Base-by-base conservation (phyloP, 30 jellyfish, hydroid and myxozoan genomes). In the Aurelia aurita region DNA sequence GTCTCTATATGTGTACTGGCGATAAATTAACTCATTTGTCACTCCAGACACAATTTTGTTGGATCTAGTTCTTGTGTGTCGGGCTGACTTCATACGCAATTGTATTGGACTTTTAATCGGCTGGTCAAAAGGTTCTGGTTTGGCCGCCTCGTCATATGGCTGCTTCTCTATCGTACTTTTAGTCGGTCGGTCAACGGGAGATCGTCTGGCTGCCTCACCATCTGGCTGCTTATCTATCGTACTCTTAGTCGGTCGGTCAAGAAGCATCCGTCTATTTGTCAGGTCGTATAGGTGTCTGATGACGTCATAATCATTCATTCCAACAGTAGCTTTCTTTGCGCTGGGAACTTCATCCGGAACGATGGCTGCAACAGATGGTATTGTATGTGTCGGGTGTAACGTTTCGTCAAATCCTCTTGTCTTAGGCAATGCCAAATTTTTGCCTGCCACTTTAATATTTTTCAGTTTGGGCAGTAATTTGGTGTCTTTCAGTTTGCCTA, bases 291-390 rank as follows among this genome's bases (percentile, higher is more conserved):
- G 19, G 7, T 9, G 51, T 13, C 19, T 5, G 22, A 22, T 7
- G 58, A 23, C 31, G 49, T 13, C 25, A 19, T 2, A 6, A 12
- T 27, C 18, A 32, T 66, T 35, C 77, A 51, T 43, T 23, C 80
- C 90, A 14, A 67, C 32, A 16, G 26, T 31, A 0, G 93, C 58
- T 58, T 54, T 71, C 61, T 71, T 71, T 32, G 59, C 65, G 66
- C 73, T 83, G 7, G 93, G 93, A 7, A 83, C 93, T 53, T 39
- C 82, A 53, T 20, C 80, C 11, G 93, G 93, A 14, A 83, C 93
- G 28, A 83, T 83, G 1, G 93, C 86, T n/a, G 93, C 74, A 0
- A 83, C 64, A 4, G 81, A 62, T 25, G 93, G 87, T n/a, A 75
- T 45, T 18, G 66, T 2, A 10, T 77, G 88, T 11, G 79, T 77